Percentiles rank a stretch among this genome's conserved stretches.
Conservation (phyloP, 35 echinoderm and acorn worm genomes). For the Apostichopus californicus region DNA sequence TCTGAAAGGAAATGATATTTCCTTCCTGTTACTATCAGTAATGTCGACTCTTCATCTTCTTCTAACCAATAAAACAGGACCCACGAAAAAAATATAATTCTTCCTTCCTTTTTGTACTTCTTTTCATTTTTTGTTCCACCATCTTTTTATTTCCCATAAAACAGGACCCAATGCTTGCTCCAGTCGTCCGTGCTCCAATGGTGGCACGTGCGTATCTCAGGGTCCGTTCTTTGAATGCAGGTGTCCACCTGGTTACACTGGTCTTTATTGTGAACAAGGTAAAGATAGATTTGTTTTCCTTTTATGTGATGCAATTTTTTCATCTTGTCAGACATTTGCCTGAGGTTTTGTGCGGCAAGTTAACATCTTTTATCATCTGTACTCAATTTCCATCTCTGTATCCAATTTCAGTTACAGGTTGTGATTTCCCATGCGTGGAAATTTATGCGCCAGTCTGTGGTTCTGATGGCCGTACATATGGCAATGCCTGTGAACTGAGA, state of each 20-base stretch:
- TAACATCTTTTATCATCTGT: too few relatives aligned
- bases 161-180: neutral
- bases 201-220: neutral
- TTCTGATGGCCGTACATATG: neutral
- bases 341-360: too few relatives aligned
- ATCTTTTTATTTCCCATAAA: neutral
- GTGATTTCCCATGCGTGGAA: too few relatives aligned
- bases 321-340: neutral
- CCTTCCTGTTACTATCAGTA: too few relatives aligned
- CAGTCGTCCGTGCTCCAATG: neutral
- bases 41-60: too few relatives aligned
- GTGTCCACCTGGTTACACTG: constrained; percentile 9
- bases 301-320: neutral
- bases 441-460: neutral
- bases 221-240: neutral
- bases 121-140: neutral
- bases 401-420: too few relatives aligned
- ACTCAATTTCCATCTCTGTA: too few relatives aligned
- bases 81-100: too few relatives aligned
- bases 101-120: too few relatives aligned
- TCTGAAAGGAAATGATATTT: too few relatives aligned
- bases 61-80: too few relatives aligned
- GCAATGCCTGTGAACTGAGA: neutral
- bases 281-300: neutral
- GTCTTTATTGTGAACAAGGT: neutral